phyloP scores from a whole-genome alignment of 2,888 invertebrate species.

The Drosophila neutralis region DNA sequence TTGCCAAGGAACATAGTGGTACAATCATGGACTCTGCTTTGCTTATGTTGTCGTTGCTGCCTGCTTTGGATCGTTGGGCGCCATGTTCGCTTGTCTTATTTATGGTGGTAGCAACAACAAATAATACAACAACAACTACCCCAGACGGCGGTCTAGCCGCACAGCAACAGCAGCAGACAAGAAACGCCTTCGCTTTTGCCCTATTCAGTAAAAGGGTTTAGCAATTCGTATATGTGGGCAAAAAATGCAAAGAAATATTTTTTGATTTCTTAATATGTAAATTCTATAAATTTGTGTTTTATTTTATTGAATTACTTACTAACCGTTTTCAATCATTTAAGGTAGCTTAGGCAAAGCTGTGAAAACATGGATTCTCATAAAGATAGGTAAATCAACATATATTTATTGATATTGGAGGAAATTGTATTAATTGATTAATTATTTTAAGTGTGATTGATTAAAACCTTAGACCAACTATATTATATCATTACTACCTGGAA shows the following conservation, averaged over 20 bases:
- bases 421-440: not conserved
- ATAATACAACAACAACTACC: conserved; percentile 8
- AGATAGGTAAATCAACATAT: not conserved
- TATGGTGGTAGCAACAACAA: conserved; percentile 53
- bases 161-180: conserved; percentile 25
- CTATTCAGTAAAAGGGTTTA: conserved; percentile 38
- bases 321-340: not conserved
- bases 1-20: conserved; percentile 16
- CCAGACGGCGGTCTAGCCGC: conserved; percentile 26
- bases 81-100: conserved; percentile 72
- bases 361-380: not conserved
- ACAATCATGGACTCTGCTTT: conserved; percentile 36
- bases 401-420: not conserved
- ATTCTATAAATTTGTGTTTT: conserved; percentile 2
- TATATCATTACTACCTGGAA: not conserved
- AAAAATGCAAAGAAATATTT: not conserved
- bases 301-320: not conserved
- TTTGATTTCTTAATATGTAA: conserved; percentile 5
- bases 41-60: conserved; percentile 33
- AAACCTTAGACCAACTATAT: not conserved
- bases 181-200: conserved; percentile 55
- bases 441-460: not conserved
- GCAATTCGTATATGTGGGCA: not conserved
- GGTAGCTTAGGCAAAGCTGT: not conserved
- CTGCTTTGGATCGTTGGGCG: conserved; percentile 22